phyloP scores from a whole-genome alignment of 1,140 invertebrate genomes.

The Listronotus oregonensis region DNA sequence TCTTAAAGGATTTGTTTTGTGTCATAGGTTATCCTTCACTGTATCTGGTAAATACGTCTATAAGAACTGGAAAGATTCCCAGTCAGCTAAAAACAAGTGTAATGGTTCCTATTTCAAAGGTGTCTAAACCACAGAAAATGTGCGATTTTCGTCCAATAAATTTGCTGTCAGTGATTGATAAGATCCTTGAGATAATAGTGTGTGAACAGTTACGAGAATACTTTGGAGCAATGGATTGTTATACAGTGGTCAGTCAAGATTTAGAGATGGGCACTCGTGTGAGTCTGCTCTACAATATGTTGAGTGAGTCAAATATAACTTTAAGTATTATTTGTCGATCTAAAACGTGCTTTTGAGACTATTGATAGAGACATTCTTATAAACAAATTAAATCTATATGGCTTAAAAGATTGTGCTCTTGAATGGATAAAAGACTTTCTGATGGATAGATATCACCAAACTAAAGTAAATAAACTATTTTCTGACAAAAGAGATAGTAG shows the following conservation, averaged over 20 bases:
- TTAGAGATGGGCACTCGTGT: constrained; percentile 8
- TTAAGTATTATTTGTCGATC: constrained; percentile 18
- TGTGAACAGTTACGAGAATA: too few relatives aligned
- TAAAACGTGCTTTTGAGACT: constrained; percentile 20
- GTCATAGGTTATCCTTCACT: too few relatives aligned
- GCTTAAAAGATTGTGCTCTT: background rate
- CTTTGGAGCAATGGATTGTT: too few relatives aligned
- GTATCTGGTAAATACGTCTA: too few relatives aligned
- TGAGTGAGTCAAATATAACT: constrained; percentile 12
- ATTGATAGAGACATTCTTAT: constrained; percentile 10
- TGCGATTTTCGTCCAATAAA: too few relatives aligned
- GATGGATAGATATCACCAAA: background rate
- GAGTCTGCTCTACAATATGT: constrained; percentile 15
- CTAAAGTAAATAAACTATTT: constrained; percentile 1
- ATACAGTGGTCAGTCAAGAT: background rate
- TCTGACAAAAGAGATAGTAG: background rate
- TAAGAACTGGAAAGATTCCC: too few relatives aligned
- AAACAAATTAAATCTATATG: constrained; percentile 1
- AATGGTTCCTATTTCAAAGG: too few relatives aligned
- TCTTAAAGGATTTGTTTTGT: too few relatives aligned
- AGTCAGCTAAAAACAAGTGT: too few relatives aligned
- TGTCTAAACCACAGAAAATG: too few relatives aligned
- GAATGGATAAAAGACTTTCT: constrained; percentile 4
- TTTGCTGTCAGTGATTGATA: too few relatives aligned
- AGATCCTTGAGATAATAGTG: too few relatives aligned